These are phyloP conservation scores for Stichopus horrens DNA, from an alignment of 53 echinoderm and acorn worm species.

Conservation along the genomic window DNA sequence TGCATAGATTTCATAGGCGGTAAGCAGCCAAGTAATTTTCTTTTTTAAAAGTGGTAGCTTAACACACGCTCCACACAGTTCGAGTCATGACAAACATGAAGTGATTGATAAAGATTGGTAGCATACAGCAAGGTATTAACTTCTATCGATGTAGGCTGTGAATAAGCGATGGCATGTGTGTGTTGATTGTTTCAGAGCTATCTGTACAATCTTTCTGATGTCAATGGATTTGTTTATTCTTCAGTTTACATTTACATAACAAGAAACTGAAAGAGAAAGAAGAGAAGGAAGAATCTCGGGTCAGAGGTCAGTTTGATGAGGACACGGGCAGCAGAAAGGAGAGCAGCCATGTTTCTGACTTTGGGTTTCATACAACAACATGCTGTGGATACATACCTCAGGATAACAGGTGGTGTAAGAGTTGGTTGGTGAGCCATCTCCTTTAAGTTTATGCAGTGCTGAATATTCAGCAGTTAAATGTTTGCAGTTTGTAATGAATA, in stretches of 20 bases:
- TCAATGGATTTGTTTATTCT: neutral
- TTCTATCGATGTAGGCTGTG: too few species aligned
- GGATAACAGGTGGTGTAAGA: slow-evolving; percentile 75
- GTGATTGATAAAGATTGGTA: too few species aligned
- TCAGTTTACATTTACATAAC: slow-evolving; percentile 84
- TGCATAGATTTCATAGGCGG: too few species aligned
- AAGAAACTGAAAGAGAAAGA: slow-evolving; percentile 48
- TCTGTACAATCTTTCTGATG: neutral
- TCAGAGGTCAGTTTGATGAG: slow-evolving; percentile 43
- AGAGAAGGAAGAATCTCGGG: slow-evolving; percentile 29
- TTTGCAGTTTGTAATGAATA: too few species aligned
- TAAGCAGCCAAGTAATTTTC: too few species aligned
- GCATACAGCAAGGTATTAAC: too few species aligned
- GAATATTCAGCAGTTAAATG: neutral
- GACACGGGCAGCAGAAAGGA: slow-evolving; percentile 35
- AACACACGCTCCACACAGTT: too few species aligned
- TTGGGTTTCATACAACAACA: slow-evolving; percentile 82
- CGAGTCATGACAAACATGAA: too few species aligned
- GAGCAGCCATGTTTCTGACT: slow-evolving; percentile 53
- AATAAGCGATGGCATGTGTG: too few species aligned
- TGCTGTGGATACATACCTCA: slow-evolving; percentile 91
- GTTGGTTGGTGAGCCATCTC: slow-evolving; percentile 82
- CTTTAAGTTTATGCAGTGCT: neutral
- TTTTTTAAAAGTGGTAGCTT: too few species aligned
- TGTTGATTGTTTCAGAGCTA: too few species aligned